Base-by-base conservation (phyloP, 2,113 vertebrate species). In the Cheilinus undulatus region DNA sequence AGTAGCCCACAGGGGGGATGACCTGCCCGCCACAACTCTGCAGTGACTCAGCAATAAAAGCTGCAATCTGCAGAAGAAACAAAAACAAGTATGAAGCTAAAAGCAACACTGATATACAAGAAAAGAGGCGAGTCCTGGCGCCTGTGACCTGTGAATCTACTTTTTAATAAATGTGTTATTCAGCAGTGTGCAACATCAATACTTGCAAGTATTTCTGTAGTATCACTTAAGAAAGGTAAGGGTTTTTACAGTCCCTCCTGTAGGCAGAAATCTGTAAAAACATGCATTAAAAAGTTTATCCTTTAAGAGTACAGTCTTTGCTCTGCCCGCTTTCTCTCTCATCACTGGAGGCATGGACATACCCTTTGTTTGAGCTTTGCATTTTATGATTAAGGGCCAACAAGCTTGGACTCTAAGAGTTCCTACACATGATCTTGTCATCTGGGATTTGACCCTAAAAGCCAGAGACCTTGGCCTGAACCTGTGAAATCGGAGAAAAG, bases 21-120 rank as follows among this genome's bases (percentile, higher is more conserved):
- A 99, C 92, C 93, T 99, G 97, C 63, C 98, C 98, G 46, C 97
- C 98, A 85, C 98, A 99, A 89, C 97, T 99, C 93, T 99, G 97
- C 95, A 99, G 89, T 79, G 98, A 99, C 90, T 99, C 97, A 22
- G 97, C 97, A 83, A 97, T 97, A 91, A 99, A 99, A 69, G 96
- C 97, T 72, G 97, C 96, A 84, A 99, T 96, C 98, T 99, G 94
- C 63, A 88, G 48, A 88, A 94, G 85, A 95, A 14, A 91, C 53
- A 65, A 42, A 7, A 71, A 94, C 62, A 94, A 78, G 75, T 50
- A 51, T 50, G 14, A 40, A 43, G 40, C n/a, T n/a, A 34, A 19
- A 59, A 12, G 14, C 59, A 42, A 51, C 26, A 15, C 0, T 4
- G 23, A 66, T 58, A 22, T 20, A 67, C 4, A 3, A 27, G 54